A percentile compares a stretch with the other conserved stretches of the same genome.
Evolutionary conservation across 2,888 invertebrate species (phyloP).

Genomic region (Furcula furcula): DNA sequence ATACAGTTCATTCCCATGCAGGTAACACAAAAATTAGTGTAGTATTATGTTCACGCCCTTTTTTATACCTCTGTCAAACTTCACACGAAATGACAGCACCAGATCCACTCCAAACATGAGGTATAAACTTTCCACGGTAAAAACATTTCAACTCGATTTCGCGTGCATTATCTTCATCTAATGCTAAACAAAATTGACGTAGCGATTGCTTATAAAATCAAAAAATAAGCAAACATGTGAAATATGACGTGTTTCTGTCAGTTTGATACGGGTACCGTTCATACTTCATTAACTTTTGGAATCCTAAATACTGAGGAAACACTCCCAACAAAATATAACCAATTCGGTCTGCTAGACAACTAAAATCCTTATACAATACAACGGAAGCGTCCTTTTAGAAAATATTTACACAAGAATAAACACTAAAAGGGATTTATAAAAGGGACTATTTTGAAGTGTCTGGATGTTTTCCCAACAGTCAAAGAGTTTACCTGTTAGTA

Average conservation of each 20-base stretch:
- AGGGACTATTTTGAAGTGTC: no score
- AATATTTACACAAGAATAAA: slow-evolving; percentile 33
- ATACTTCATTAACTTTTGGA: slow-evolving; percentile 71
- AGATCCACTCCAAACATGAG: slow-evolving; percentile 16
- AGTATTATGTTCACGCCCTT: slow-evolving; percentile 71
- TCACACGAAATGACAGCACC: slow-evolving; percentile 53
- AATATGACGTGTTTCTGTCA: slow-evolving; percentile 76
- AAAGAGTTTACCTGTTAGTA: no score
- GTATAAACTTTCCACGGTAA: background rate
- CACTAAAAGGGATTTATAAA: slow-evolving; percentile 35
- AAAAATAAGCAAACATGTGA: slow-evolving; percentile 55
- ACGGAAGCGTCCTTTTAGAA: slow-evolving; percentile 23
- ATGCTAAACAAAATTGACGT: slow-evolving; percentile 58
- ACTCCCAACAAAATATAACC: slow-evolving; percentile 30
- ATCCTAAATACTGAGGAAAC: slow-evolving; percentile 44
- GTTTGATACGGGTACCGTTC: slow-evolving; percentile 73
- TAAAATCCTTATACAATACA: slow-evolving; percentile 22
- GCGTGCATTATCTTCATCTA: slow-evolving; percentile 34
- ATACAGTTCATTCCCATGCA: slow-evolving; percentile 68
- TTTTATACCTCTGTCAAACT: slow-evolving; percentile 61
- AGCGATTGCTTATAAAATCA: slow-evolving; percentile 40
- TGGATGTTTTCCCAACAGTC: no score
- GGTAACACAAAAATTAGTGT: slow-evolving; percentile 72
- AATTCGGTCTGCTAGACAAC: slow-evolving; percentile 30
- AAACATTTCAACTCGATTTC: slow-evolving; percentile 19